A percentile compares a stretch with the other conserved stretches of the same genome.
Conservation (phyloP, 2,888 invertebrate genomes). For the Chrysolina americana region DNA sequence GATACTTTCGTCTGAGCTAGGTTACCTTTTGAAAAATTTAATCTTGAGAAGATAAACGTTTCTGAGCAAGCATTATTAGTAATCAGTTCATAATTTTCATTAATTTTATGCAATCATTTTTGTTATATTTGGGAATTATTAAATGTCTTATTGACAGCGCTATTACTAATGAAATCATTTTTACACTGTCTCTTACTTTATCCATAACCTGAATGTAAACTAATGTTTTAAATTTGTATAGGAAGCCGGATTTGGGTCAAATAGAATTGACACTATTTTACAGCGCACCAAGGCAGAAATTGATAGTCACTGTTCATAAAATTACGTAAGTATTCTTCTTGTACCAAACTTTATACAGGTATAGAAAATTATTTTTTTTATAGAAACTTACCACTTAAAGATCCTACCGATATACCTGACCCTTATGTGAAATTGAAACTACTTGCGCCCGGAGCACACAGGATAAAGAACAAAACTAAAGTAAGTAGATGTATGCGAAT, state of each 20-base stretch:
- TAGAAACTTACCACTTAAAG: constrained; percentile 85
- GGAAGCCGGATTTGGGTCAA: constrained; percentile 72
- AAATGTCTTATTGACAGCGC: too few species aligned
- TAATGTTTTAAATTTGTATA: constrained; percentile 33
- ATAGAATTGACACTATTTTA: constrained; percentile 87
- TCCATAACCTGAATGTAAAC: too few species aligned
- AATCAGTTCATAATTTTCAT: too few species aligned
- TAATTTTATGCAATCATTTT: too few species aligned
- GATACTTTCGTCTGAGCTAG: too few species aligned
- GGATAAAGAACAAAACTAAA: constrained; percentile 75
- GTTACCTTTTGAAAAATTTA: too few species aligned
- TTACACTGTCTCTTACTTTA: too few species aligned
- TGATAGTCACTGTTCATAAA: constrained; percentile 87
- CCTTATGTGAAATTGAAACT: constrained; percentile 90
- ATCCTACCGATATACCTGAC: constrained; percentile 87
- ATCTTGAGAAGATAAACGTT: too few species aligned
- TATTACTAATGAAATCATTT: too few species aligned
- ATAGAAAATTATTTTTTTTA: constrained; percentile 52
- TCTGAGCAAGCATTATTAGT: too few species aligned
- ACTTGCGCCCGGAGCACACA: constrained; percentile 79
- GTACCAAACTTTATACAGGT: neutral
- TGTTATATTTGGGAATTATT: too few species aligned
- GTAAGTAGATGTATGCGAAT: constrained; percentile 35
- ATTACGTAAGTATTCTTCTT: constrained; percentile 78
- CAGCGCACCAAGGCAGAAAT: constrained; percentile 83